A percentile compares a stretch with the other conserved stretches of the same genome.
These are phyloP conservation scores for Metalampra italica DNA, from an alignment of 2,888 invertebrate species.

Conservation along the genomic window DNA sequence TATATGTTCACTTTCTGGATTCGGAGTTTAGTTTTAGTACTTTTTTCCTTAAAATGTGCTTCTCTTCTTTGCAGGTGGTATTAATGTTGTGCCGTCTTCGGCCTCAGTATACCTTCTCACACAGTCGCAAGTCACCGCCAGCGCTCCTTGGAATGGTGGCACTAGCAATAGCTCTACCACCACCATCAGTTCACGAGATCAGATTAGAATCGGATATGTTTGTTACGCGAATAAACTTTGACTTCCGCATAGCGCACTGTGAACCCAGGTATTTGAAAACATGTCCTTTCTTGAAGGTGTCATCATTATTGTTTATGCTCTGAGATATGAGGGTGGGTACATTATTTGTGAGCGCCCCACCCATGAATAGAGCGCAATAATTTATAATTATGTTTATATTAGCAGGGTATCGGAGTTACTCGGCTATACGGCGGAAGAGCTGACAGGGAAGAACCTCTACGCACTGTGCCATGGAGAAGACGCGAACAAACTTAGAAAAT, in stretches of 20 bases:
- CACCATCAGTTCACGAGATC: slow-evolving; percentile 98
- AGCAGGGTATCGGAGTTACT: slow-evolving; percentile 93
- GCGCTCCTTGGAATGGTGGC: slow-evolving; percentile 96
- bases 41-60: slow-evolving; percentile 13
- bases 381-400: slow-evolving; percentile 17
- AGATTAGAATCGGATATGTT: slow-evolving; percentile 97
- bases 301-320: no score
- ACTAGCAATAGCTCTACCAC: slow-evolving; percentile 96
- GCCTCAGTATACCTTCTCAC: slow-evolving; percentile 95
- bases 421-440: slow-evolving; percentile 95
- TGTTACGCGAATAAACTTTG: slow-evolving; percentile 96
- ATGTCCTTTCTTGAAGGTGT: no score
- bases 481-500: slow-evolving; percentile 94
- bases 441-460: slow-evolving; percentile 96
- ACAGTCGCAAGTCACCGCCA: slow-evolving; percentile 91
- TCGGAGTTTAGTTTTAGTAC: no score
- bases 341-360: no score
- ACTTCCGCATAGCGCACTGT: slow-evolving; percentile 97
- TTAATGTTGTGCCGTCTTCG: slow-evolving; percentile 93
- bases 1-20: no score
- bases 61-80: slow-evolving; percentile 86
- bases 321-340: no score
- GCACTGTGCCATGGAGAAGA: slow-evolving; percentile 97
- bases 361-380: background rate
- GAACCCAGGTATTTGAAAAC: slow-evolving; percentile 89